Evolutionary conservation across 1,140 invertebrate species (phyloP).

Genomic region (Bombus confusus): DNA sequence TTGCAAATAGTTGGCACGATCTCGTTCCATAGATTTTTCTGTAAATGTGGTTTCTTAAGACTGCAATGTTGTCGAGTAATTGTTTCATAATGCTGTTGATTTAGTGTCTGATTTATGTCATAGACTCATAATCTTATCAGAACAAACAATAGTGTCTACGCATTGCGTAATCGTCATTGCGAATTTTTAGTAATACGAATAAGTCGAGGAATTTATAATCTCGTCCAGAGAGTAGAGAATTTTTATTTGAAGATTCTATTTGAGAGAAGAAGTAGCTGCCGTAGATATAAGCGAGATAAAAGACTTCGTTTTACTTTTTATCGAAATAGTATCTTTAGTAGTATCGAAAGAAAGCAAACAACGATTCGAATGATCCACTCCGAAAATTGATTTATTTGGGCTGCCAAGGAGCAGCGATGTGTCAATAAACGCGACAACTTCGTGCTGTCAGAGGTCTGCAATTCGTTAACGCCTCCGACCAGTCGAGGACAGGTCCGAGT

Average conservation of each 20-base stretch:
- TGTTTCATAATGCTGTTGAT: neutral
- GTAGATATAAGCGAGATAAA: too few species aligned
- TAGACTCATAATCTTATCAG: conserved; percentile 7
- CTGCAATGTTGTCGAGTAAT: neutral
- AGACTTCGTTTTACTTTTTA: neutral
- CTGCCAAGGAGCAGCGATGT: neutral
- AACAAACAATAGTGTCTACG: neutral
- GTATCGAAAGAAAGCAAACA: neutral
- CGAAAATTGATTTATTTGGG: neutral
- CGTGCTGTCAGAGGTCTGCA: neutral
- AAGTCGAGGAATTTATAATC: neutral
- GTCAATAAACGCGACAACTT: conserved; percentile 10
- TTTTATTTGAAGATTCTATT: neutral
- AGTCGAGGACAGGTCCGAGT: neutral
- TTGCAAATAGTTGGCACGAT: too few species aligned
- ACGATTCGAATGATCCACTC: neutral
- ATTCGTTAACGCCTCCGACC: neutral
- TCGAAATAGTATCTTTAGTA: neutral
- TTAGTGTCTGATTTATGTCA: neutral
- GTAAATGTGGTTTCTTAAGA: neutral
- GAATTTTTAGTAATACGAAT: neutral
- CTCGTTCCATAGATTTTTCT: neutral
- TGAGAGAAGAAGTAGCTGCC: neutral
- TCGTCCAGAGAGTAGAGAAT: neutral
- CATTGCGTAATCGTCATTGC: neutral